Evolutionary conservation across 1,140 invertebrate species (phyloP).

Genomic region (Laodelphax striatellus): DNA sequence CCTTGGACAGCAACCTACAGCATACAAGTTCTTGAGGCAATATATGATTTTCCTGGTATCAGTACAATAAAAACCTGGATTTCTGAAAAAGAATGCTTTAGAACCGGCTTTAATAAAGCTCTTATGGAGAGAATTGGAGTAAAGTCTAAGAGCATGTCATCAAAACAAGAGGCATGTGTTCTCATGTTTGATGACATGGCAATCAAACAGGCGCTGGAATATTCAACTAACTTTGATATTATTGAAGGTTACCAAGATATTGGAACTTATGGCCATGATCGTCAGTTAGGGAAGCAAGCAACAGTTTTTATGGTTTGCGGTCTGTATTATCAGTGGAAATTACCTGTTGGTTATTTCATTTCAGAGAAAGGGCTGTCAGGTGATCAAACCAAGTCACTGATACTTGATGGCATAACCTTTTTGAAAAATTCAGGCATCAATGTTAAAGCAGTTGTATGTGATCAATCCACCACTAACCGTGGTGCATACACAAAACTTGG

Average conservation of each 20-base stretch:
- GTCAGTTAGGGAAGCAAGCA: neutral
- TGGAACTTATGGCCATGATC: neutral
- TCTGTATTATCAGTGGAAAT: neutral
- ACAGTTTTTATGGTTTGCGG: neutral
- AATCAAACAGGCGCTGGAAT: neutral
- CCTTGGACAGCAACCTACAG: neutral
- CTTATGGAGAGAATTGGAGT: neutral
- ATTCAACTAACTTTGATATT: neutral
- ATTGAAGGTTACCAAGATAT: neutral
- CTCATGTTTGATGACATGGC: conserved; percentile 4
- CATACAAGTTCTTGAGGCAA: neutral
- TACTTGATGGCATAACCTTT: neutral
- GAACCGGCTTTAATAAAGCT: neutral
- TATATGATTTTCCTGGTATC: neutral
- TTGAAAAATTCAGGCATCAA: neutral
- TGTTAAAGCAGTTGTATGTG: neutral
- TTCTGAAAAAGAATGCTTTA: neutral
- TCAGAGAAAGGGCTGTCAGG: neutral
- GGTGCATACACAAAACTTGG: neutral
- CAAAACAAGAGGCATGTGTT: neutral
- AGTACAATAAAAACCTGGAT: neutral
- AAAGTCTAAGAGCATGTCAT: neutral
- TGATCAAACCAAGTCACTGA: neutral
- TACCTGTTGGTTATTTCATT: neutral
- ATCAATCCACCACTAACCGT: neutral